Conservation (phyloP, 53 echinoderm and acorn worm species). For the Actinopyga echinites region DNA sequence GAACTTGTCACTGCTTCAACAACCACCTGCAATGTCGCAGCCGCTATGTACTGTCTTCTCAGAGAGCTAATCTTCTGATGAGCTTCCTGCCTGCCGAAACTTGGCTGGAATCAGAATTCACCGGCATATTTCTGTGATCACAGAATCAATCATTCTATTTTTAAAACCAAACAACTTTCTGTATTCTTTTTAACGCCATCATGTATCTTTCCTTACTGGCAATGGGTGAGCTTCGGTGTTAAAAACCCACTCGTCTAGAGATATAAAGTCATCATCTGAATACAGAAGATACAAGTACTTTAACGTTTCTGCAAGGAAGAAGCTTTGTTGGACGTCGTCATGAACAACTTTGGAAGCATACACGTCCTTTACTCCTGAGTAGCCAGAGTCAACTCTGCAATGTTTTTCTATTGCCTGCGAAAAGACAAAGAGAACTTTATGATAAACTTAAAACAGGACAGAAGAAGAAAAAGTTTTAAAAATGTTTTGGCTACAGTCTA, state of each 20-base stretch:
- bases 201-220: slow-evolving; percentile 51
- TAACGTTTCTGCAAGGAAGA: slow-evolving; percentile 95
- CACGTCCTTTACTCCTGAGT: slow-evolving; percentile 90
- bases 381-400: slow-evolving; percentile 89
- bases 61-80: too few relatives aligned
- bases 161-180: too few relatives aligned
- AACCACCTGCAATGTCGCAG: too few relatives aligned
- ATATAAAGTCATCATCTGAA: slow-evolving; percentile 85
- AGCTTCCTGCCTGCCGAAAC: too few relatives aligned
- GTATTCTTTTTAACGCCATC: background rate
- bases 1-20: too few relatives aligned
- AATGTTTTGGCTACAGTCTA: background rate
- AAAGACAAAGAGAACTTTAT: background rate
- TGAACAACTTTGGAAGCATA: slow-evolving; percentile 85
- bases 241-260: slow-evolving; percentile 91
- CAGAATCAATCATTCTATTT: too few relatives aligned
- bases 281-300: slow-evolving; percentile 96
- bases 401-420: slow-evolving; percentile 85
- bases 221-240: slow-evolving; percentile 98
- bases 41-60: too few relatives aligned
- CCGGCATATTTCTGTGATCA: too few relatives aligned
- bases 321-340: slow-evolving; percentile 98
- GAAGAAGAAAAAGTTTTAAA: background rate
- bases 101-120: too few relatives aligned
- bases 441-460: background rate